phyloP scores from a whole-genome alignment of 2,113 vertebrate genomes.

The Eonycteris spelaea region DNA sequence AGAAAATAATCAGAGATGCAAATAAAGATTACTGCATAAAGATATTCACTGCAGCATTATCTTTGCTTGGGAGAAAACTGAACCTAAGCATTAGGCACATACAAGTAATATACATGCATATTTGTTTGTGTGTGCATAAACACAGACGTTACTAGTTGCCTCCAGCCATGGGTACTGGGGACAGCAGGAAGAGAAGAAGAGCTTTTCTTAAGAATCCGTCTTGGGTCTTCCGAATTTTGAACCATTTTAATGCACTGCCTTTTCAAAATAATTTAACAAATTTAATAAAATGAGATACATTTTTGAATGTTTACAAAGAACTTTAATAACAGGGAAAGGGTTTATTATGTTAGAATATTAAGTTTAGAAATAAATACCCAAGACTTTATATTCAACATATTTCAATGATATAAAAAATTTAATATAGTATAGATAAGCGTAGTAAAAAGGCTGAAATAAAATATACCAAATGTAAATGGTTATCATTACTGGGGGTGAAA shows the following conservation, averaged over 20 bases:
- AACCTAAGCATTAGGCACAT: neutral
- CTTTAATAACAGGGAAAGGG: neutral
- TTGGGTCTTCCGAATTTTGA: neutral
- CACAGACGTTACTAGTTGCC: neutral
- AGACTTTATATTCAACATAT: constrained; percentile 13
- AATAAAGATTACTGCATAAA: neutral
- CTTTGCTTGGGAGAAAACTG: neutral
- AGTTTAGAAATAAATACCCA: neutral
- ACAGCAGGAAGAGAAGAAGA: neutral
- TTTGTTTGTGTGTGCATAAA: neutral
- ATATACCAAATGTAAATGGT: constrained; percentile 5
- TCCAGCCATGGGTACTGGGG: neutral
- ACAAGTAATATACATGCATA: neutral
- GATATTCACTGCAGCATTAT: neutral
- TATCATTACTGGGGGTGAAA: neutral
- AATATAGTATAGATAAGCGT: neutral
- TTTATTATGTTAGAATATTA: constrained; percentile 17
- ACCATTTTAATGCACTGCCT: neutral
- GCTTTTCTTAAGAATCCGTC: neutral
- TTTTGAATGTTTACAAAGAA: neutral
- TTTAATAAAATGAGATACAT: neutral
- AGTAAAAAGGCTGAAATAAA: constrained; percentile 33
- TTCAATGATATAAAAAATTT: neutral
- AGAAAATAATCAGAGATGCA: neutral
- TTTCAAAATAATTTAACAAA: constrained; percentile 26